Conservation (phyloP, 2,888 invertebrate species). For the Rotaria socialis region DNA sequence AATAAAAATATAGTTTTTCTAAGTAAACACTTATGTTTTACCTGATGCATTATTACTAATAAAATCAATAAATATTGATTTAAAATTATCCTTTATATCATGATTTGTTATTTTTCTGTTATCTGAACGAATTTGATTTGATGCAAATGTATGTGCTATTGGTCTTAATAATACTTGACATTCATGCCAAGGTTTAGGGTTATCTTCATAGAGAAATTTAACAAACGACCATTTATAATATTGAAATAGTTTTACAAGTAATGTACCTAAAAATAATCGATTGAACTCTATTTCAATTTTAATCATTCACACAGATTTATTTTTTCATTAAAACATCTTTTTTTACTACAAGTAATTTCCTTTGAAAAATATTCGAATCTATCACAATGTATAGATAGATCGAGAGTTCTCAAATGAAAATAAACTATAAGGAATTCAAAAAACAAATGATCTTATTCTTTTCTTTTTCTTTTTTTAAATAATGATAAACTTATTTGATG, state of each 20-base stretch:
- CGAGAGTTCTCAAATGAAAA: no score
- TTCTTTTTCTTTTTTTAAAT: not conserved
- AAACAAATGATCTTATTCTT: no score
- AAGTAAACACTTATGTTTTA: not conserved
- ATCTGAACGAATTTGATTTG: slow-evolving; percentile 25
- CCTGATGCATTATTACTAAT: slow-evolving; percentile 33
- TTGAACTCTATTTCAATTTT: no score
- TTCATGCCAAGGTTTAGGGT: slow-evolving; percentile 32
- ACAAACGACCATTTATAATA: slow-evolving; percentile 36
- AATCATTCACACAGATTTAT: no score
- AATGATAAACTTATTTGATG: not conserved
- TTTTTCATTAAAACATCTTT: no score
- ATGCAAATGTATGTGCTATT: slow-evolving; percentile 15
- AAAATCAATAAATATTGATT: slow-evolving; percentile 34
- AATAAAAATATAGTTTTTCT: no score
- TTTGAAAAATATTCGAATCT: no score
- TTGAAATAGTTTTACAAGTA: slow-evolving; percentile 14
- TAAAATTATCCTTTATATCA: slow-evolving; percentile 15
- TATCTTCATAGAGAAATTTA: slow-evolving; percentile 35
- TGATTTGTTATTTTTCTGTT: slow-evolving; percentile 23
- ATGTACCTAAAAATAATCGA: not conserved
- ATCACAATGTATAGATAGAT: no score
- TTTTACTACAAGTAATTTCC: no score
- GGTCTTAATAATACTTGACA: slow-evolving; percentile 31
- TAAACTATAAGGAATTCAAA: no score